phyloP scores from a whole-genome alignment of 2,888 invertebrate species.

The Amaurobius ferox region DNA sequence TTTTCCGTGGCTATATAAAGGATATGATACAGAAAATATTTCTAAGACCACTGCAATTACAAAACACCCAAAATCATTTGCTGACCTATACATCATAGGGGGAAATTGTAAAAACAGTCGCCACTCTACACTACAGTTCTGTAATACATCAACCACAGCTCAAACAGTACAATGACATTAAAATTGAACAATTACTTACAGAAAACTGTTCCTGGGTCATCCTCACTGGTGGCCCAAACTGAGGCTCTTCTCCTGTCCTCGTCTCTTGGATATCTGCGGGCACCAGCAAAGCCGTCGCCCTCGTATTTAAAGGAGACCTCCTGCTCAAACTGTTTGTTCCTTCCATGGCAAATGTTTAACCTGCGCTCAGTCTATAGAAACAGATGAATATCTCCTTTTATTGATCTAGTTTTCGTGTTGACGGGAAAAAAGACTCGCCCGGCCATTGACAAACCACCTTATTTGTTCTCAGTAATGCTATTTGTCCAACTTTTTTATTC shows the following conservation, averaged over 20 bases:
- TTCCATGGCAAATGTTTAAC: conserved; percentile 69
- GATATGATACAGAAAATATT: no score
- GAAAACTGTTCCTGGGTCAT: neutral
- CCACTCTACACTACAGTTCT: no score
- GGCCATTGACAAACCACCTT: conserved; percentile 68
- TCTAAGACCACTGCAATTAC: no score
- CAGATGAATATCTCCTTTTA: conserved; percentile 72
- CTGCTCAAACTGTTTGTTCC: conserved; percentile 72
- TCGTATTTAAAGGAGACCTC: conserved; percentile 68
- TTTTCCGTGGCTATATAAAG: no score
- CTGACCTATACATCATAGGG: no score
- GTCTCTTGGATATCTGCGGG: conserved; percentile 45
- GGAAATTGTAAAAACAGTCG: no score
- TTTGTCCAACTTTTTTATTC: conserved; percentile 62
- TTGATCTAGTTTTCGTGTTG: conserved; percentile 71
- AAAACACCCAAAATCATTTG: no score
- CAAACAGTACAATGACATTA: no score
- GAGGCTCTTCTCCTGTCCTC: conserved; percentile 46
- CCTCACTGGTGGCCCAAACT: neutral
- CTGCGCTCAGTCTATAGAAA: conserved; percentile 70
- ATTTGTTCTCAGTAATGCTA: conserved; percentile 69
- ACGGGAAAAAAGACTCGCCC: conserved; percentile 47
- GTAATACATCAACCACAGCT: no score
- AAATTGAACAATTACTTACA: no score
- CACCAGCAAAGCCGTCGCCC: conserved; percentile 29